Evolutionary conservation across 2,888 invertebrate genomes (phyloP).

Genomic region (Dugesia japonica): DNA sequence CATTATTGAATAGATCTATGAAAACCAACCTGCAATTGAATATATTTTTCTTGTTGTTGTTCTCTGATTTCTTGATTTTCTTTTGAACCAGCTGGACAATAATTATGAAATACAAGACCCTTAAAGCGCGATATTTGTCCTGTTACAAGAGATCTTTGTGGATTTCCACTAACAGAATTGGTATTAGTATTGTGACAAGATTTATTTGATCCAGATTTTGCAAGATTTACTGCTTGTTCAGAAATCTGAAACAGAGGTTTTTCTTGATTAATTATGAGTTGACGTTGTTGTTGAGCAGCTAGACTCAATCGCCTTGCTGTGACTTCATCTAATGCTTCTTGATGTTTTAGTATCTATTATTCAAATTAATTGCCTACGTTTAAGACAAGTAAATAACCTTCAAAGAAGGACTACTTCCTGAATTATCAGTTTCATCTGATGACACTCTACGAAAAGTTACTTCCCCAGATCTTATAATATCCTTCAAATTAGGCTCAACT

Average conservation of each 20-base stretch:
- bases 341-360: constrained; percentile 4
- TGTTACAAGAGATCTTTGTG: not conserved
- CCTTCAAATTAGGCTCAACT: constrained; percentile 9
- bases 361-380: not conserved
- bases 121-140: constrained; percentile 1
- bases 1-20: no score
- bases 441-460: constrained; percentile 31
- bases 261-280: not conserved
- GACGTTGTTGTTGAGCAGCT: not conserved
- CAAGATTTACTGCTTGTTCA: no score
- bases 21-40: constrained; percentile 23
- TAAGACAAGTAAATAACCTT: not conserved
- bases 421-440: constrained; percentile 15
- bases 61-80: constrained; percentile 30
- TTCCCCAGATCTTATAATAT: constrained; percentile 26
- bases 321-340: constrained; percentile 27
- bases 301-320: constrained; percentile 5
- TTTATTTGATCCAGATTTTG: not conserved
- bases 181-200: not conserved
- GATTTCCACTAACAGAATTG: not conserved
- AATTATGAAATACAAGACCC: constrained; percentile 28
- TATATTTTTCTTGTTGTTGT: constrained; percentile 26
- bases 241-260: not conserved
- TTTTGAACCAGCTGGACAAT: not conserved
- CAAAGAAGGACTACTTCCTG: not conserved